Evolutionary conservation across 1,140 invertebrate genomes (phyloP).

Genomic region (Aphelinus certus): DNA sequence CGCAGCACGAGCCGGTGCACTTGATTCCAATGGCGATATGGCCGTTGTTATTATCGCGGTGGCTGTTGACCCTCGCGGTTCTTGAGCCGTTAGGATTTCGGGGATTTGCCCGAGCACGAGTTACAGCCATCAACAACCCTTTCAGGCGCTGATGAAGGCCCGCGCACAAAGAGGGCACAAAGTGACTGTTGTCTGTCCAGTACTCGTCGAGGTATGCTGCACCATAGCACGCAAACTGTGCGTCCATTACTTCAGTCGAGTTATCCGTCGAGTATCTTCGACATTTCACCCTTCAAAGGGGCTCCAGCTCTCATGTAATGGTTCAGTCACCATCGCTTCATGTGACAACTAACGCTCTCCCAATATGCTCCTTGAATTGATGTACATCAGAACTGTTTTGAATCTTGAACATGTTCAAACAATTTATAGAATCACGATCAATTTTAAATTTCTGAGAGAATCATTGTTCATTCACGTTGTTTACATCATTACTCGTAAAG

Average conservation of each 20-base stretch:
- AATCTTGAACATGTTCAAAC: too few relatives aligned
- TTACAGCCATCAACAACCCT: constrained; percentile 71
- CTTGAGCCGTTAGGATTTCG: constrained; percentile 24
- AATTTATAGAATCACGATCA: too few relatives aligned
- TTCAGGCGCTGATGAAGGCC: constrained; percentile 68
- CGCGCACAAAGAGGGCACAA: constrained; percentile 69
- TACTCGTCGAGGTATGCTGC: constrained; percentile 59
- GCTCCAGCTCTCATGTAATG: background rate
- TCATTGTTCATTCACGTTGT: too few relatives aligned
- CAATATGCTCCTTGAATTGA: background rate
- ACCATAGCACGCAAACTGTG: background rate
- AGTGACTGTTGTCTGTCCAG: constrained; percentile 69
- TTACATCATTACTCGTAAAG: too few relatives aligned
- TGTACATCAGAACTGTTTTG: too few relatives aligned
- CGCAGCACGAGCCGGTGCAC: constrained; percentile 14
- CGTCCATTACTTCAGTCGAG: constrained; percentile 29
- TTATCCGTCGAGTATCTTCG: constrained; percentile 24
- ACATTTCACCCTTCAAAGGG: constrained; percentile 1
- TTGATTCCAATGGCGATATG: constrained; percentile 17
- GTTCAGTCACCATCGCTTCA: too few relatives aligned
- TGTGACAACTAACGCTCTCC: background rate
- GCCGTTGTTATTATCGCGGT: background rate
- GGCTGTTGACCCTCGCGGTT: background rate
- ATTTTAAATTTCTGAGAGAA: too few relatives aligned
- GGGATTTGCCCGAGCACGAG: constrained; percentile 66